Evolutionary conservation across 1,140 invertebrate genomes (phyloP), one percentile per base, ranked within the genome.

Genomic region (Stegodyphus dumicola): DNA sequence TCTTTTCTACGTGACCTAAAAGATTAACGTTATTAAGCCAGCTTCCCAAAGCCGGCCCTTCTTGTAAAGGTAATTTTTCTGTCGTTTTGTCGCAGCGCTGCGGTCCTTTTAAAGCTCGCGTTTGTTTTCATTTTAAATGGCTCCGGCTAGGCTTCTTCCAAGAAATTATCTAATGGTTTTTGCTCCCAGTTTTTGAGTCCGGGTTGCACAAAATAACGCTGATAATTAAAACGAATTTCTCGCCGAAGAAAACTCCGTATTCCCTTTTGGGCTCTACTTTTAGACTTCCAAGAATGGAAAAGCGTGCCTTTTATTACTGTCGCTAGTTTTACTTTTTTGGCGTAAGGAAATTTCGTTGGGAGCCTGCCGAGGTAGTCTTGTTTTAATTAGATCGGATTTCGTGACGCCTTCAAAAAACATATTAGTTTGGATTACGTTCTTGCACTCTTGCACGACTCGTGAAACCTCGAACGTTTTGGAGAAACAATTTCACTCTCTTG

Each of bases 191-290:
- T 85, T 85, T 85, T 85, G 73, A 85, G 74, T 65, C 52, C 67
- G 52, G 53, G 77, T 52, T 66, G 48, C 49, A 71, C 71, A 53
- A 83, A 83, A 83, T 83, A 83, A 83, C 81, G 81, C 81, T 85
- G 73, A 85, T 85, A 85, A 85, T 85, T 85, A 85, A 85, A 85
- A 85, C 81, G 80, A 83, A 83, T 83, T 83, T 83, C 80, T 83
- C 60, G 81, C 81, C 81, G 64, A 85, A 85, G 73, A 85, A 85
- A 85, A 85, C 65, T 76, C 74, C 64, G 56, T 85, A 85, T 85
- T 85, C 81, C 81, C 81, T 69, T 70, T 17, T 85, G 81, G 73
- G 71, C 73, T 77, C 71, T 65, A 75, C 56, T 75, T 81, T 33
- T 73, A 81, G 78, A 73, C 69, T 81, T 81, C 73, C 54, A 81